Conservation (phyloP, 2,797 vertebrate genomes). For the Jordanella pulchra region DNA sequence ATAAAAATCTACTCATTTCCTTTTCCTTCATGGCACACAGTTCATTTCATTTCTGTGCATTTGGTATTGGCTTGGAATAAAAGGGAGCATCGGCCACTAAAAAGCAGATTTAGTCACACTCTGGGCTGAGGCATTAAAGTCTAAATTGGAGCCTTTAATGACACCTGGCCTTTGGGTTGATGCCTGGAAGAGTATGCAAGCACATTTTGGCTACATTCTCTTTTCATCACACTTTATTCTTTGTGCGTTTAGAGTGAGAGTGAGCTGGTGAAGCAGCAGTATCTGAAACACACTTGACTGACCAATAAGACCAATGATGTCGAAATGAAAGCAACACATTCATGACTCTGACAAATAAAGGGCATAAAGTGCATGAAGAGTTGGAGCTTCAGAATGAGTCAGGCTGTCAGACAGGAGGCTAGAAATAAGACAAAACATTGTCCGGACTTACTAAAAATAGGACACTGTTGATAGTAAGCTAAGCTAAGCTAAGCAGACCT, state of each 20-base stretch:
- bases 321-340: conserved; percentile 26
- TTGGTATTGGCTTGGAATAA: conserved; percentile 4
- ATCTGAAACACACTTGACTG: neutral
- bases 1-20: neutral
- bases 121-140: neutral
- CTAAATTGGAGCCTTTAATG: neutral
- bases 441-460: conserved; percentile 55
- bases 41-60: neutral
- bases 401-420: conserved; percentile 35
- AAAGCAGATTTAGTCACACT: neutral
- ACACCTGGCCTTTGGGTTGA: neutral
- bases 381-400: conserved; percentile 3
- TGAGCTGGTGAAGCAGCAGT: neutral
- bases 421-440: conserved; percentile 53
- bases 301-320: conserved; percentile 46
- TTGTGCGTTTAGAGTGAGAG: neutral
- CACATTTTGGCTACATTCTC: neutral
- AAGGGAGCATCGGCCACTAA: neutral
- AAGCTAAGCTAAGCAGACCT: conserved; percentile 19
- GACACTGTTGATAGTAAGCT: conserved; percentile 35
- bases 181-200: neutral
- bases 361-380: conserved; percentile 18
- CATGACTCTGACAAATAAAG: conserved; percentile 45
- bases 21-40: neutral
- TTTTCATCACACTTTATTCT: neutral